These are phyloP conservation scores for Lymantria monacha DNA, from an alignment of 2,888 invertebrate species.

Conservation along the genomic window DNA sequence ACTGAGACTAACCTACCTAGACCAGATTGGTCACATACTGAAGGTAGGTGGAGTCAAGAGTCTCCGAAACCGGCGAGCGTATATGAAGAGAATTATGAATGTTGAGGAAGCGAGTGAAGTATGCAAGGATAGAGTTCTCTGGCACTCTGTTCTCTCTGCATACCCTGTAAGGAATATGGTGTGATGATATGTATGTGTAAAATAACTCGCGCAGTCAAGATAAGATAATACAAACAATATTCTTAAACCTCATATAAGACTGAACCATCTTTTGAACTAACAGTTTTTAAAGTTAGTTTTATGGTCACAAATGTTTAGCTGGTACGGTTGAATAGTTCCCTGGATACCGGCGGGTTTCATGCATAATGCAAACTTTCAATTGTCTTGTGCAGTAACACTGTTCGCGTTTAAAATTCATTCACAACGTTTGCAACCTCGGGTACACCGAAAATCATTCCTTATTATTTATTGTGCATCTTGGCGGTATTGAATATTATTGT, in stretches of 20 bases:
- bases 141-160: too few species aligned
- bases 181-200: too few species aligned
- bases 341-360: slow-evolving; percentile 44
- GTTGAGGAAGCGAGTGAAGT: too few species aligned
- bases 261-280: slow-evolving; percentile 25
- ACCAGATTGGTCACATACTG: too few species aligned
- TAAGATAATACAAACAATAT: neutral
- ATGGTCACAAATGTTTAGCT: slow-evolving; percentile 49
- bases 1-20: too few species aligned
- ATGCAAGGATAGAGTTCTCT: too few species aligned
- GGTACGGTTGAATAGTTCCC: slow-evolving; percentile 38
- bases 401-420: slow-evolving; percentile 61
- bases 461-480: slow-evolving; percentile 40
- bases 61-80: too few species aligned
- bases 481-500: neutral
- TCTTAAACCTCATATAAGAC: slow-evolving; percentile 5
- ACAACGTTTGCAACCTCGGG: slow-evolving; percentile 34
- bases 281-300: slow-evolving; percentile 33
- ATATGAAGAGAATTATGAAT: too few species aligned
- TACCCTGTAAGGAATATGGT: too few species aligned
- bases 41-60: too few species aligned
- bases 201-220: neutral
- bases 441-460: slow-evolving; percentile 38
- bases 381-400: slow-evolving; percentile 48
- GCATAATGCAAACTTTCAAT: slow-evolving; percentile 71